Conservation (phyloP, 2,888 invertebrate species). For the Empis livida region DNA sequence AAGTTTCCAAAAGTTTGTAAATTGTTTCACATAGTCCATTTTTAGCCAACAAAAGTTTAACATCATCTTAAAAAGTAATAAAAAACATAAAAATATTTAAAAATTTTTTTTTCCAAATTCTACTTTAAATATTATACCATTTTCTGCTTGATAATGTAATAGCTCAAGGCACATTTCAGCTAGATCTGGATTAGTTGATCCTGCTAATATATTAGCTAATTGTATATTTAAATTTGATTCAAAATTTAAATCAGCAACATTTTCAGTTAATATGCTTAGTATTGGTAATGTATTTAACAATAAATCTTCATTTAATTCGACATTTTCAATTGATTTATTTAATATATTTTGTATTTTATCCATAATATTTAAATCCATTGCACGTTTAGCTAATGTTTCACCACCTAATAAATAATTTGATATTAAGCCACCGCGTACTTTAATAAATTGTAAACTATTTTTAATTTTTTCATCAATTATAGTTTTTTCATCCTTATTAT, state of each 20-base stretch:
- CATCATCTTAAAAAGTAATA: conserved; percentile 46
- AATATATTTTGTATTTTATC: conserved; percentile 42
- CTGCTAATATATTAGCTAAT: conserved; percentile 46
- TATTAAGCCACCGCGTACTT: conserved; percentile 59
- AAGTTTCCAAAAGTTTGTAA: conserved; percentile 57
- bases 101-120: too few relatives aligned
- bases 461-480: conserved; percentile 21
- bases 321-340: conserved; percentile 33
- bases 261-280: conserved; percentile 49
- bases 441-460: conserved; percentile 41
- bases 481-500: conserved; percentile 17
- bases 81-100: too few relatives aligned
- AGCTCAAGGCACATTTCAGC: conserved; percentile 65
- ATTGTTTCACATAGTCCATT: conserved; percentile 65
- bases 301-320: conserved; percentile 43
- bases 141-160: conserved; percentile 61
- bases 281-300: conserved; percentile 43
- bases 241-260: conserved; percentile 45
- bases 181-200: conserved; percentile 55
- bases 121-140: conserved; percentile 41
- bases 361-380: conserved; percentile 43
- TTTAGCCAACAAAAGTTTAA: conserved; percentile 62
- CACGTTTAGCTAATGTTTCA: conserved; percentile 47
- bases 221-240: conserved; percentile 42
- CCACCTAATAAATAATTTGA: conserved; percentile 70